Evolutionary conservation across 2,113 vertebrate species (phyloP), one percentile per base, ranked within the genome.

Genomic region (Pavo muticus): DNA sequence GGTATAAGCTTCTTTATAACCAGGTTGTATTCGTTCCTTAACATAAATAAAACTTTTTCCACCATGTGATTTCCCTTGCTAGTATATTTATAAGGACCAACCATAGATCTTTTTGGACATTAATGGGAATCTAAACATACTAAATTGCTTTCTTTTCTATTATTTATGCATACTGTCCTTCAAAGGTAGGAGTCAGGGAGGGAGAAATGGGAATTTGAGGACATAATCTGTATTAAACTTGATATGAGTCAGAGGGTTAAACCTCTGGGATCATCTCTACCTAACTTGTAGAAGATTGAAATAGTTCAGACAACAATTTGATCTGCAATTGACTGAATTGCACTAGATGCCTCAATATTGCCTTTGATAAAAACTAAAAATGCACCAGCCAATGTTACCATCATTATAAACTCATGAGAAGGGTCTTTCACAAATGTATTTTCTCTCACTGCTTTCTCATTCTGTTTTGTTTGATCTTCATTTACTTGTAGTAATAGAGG

Each of bases 291-390:
- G 35, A 56, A 72, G 29, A 69, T 14, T 74, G 67, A 77, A 90
- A 86, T 42, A 90, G 64, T 70, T 88, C 64, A 77, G 60, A 68
- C 42, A 86, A 85, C 89, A 86, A 70, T 79, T 72, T 71, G 30
- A 47, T 73, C 47, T 93, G 37, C 47, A 45, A 2, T 10, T 69
- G 77, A 72, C 48, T 87, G 47, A 89, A 79, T n/a, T 68, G 30
- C 5, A 45, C 9, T 75, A 45, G 59, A 54, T 84, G 57, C 27
- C 87, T 61, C 81, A 87, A 78, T 75, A 57, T 12, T 89, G 61
- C 15, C 77, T 92, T 88, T 94, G 73, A 87, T 76, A 87, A 25
- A 84, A 84, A 93, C 37, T 69, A 84, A 92, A 87, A 92, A 91
- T 48, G 40, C 84, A 20, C 27, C 77, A 92, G 52, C 5, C 54